Evolutionary conservation across 2,888 invertebrate species (phyloP).

Genomic region (Chalcosyrphus nemorum): DNA sequence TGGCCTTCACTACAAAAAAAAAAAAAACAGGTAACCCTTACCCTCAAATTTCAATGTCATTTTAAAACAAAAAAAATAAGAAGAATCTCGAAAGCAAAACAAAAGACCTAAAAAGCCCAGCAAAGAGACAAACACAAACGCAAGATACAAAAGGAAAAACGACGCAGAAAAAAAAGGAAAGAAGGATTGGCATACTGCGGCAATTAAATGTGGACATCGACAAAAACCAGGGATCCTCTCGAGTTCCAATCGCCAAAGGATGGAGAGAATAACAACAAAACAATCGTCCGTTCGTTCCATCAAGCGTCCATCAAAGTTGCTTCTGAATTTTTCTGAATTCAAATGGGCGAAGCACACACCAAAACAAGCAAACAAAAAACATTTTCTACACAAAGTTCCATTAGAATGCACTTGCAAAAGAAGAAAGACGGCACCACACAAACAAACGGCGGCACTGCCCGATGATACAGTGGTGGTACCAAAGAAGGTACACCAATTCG

Average conservation of each 20-base stretch:
- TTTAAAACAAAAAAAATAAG: neutral
- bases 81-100: neutral
- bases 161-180: neutral
- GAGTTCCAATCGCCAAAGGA: neutral
- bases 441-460: constrained; percentile 34
- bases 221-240: neutral
- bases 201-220: neutral
- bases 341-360: neutral
- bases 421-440: constrained; percentile 59
- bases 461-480: constrained; percentile 7
- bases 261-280: neutral
- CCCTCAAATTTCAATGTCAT: neutral
- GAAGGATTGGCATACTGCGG: neutral
- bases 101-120: neutral
- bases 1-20: too few species aligned
- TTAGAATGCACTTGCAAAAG: constrained; percentile 37
- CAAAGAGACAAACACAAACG: neutral
- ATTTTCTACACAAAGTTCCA: neutral
- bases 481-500: constrained; percentile 43
- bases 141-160: neutral
- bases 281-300: neutral
- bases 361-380: constrained; percentile 3
- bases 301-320: constrained; percentile 32
- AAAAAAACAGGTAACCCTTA: neutral
- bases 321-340: constrained; percentile 18